These are phyloP conservation scores for Pogonophryne albipinna DNA, from an alignment of 2,797 vertebrate species.

Conservation along the genomic window DNA sequence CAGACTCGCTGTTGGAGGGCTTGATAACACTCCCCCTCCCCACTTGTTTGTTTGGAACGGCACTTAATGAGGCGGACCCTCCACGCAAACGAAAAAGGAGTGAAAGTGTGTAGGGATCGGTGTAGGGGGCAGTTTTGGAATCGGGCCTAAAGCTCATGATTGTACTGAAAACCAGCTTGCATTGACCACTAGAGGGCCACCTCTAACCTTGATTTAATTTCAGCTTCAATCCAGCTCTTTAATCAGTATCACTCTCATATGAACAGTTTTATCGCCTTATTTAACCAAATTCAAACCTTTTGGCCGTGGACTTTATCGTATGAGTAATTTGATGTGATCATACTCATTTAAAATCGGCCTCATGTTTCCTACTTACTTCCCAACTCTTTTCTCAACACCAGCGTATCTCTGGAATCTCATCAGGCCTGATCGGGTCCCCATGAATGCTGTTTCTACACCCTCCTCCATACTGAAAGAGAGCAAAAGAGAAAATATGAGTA, in stretches of 20 bases:
- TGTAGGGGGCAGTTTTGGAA: too few species aligned
- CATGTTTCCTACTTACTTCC: constrained; percentile 84
- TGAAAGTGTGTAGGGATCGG: too few species aligned
- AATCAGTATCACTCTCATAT: not conserved
- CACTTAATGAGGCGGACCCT: too few species aligned
- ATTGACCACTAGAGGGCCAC: constrained; percentile 38
- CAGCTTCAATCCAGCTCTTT: not conserved
- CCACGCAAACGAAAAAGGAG: too few species aligned
- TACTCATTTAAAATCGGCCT: not conserved
- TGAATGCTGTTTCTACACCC: constrained; percentile 90
- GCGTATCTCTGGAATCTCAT: constrained; percentile 88
- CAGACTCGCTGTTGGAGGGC: too few species aligned
- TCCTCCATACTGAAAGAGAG: constrained; percentile 79
- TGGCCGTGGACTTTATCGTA: not conserved
- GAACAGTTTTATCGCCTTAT: not conserved
- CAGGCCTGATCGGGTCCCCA: constrained; percentile 95
- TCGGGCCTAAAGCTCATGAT: not conserved
- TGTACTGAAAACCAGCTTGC: not conserved
- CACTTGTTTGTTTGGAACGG: too few species aligned
- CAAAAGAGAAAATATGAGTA: not conserved
- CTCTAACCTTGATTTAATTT: constrained; percentile 2
- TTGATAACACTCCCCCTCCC: too few species aligned
- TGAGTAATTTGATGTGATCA: not conserved
- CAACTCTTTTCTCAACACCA: constrained; percentile 89
- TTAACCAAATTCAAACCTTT: not conserved